Evolutionary conservation across 2,113 vertebrate species (phyloP), one percentile per base, ranked within the genome.

Genomic region (Bucco capensis): DNA sequence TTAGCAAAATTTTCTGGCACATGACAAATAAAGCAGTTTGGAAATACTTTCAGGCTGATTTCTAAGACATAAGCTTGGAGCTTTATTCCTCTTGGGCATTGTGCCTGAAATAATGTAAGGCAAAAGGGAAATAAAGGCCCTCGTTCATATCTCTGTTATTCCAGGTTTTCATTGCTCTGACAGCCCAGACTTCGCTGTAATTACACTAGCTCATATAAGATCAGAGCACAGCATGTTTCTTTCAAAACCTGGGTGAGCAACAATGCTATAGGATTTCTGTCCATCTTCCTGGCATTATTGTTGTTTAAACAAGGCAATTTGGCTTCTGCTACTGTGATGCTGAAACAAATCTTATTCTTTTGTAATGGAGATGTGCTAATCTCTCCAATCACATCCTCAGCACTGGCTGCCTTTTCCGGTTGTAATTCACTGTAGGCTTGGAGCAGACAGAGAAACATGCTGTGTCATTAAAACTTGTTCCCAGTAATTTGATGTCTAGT

Each of bases 291-390:
- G 82, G 58, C 62, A 71, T 93, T 82, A 70, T 94, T 76, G n/a
- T 91, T 94, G 60, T 47, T 88, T 88, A 89, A 95, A 86, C 77
- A 92, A 91, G 73, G 58, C 72, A 90, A 17, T 83, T 92, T 88
- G 74, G 81, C 72, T 88, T 90, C 84, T 88, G 71, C 74, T 94
- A 5, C 88, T 66, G 70, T 22, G 57, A 10, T 57, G 82, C 67
- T 89, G 93, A 67, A 92, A 78, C 19, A 83, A 90, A 94, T 81
- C 56, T 94, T 37, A 40, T 67, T 92, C 66, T 87, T 82, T 86
- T 83, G 75, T 93, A 85, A 92, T 87, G 80, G 84, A 85, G 62
- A 86, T 90, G 40, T 94, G 42, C 67, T 95, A 76, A 88, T 93
- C 75, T 92, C 56, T 75, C 44, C 53, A n/a, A 92, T 94, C 81